Percentiles rank a stretch among this genome's conserved stretches.
These are phyloP conservation scores for Atherinosoma microstoma DNA, from an alignment of 2,797 vertebrate species.

Conservation along the genomic window DNA sequence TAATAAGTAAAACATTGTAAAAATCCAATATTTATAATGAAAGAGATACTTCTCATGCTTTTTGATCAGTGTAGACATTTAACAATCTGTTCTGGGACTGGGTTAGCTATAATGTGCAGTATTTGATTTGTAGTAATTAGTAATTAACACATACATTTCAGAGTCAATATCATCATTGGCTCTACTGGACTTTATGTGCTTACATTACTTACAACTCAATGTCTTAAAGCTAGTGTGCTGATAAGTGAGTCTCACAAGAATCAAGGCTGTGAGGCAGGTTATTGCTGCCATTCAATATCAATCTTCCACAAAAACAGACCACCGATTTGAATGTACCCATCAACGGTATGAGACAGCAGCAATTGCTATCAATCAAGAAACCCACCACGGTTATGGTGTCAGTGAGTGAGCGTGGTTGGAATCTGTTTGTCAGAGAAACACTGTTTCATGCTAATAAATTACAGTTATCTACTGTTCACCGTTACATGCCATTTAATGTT, in stretches of 20 bases:
- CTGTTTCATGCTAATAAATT: not conserved
- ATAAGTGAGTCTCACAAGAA: not conserved
- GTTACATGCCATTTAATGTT: not conserved
- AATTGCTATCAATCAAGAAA: not conserved
- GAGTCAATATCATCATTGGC: not conserved
- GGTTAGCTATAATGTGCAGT: not conserved
- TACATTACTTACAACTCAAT: not conserved
- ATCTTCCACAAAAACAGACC: not conserved
- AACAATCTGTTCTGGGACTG: not conserved
- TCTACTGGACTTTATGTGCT: not conserved
- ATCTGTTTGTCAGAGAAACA: not conserved
- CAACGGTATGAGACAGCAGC: not conserved
- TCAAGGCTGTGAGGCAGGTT: not conserved
- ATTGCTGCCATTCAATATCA: not conserved
- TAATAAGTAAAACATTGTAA: not conserved
- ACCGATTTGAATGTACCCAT: not conserved
- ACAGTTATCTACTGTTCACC: not conserved
- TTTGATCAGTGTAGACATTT: not conserved
- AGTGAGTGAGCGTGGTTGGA: not conserved
- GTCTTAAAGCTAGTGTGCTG: not conserved
- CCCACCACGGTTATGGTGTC: not conserved
- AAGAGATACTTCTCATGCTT: not conserved
- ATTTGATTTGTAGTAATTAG: not conserved
- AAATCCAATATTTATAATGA: not conserved
- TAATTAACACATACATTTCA: not conserved